Evolutionary conservation across 2,797 vertebrate species (phyloP).

Genomic region (Bradypodion pumilum): DNA sequence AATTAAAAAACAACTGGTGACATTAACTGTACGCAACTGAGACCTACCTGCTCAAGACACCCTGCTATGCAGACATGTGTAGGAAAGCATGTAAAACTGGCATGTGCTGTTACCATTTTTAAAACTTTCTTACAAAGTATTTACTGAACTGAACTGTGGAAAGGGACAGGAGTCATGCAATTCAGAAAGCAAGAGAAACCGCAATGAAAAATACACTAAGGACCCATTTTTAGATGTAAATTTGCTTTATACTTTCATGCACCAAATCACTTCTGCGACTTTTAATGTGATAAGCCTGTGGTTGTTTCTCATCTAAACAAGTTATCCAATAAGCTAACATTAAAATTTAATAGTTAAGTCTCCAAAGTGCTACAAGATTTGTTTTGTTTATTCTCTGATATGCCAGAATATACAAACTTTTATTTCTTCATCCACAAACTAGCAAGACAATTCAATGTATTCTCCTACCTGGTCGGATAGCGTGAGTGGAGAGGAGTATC

Average conservation of each 20-base stretch:
- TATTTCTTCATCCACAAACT: neutral
- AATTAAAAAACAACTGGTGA: neutral
- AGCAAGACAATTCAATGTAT: conserved; percentile 9
- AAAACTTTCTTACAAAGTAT: neutral
- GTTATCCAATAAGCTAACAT: too few species aligned
- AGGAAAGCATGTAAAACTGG: neutral
- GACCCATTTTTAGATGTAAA: neutral
- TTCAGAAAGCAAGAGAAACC: neutral
- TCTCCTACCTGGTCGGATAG: conserved; percentile 93
- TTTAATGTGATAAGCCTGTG: neutral
- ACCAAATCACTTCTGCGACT: neutral
- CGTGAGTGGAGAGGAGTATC: conserved; percentile 96
- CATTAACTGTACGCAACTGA: neutral
- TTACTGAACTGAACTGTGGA: neutral
- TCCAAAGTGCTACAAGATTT: too few species aligned
- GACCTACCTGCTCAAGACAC: neutral
- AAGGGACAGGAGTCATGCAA: neutral
- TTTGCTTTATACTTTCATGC: neutral
- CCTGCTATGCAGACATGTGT: neutral
- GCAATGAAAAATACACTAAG: neutral
- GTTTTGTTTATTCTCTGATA: too few species aligned
- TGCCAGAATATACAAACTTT: neutral
- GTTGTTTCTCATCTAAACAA: neutral
- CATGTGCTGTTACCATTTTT: neutral
- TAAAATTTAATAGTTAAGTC: neutral